Evolutionary conservation across 2,797 vertebrate genomes (phyloP).

Genomic region (Neomorphus geoffroyi): DNA sequence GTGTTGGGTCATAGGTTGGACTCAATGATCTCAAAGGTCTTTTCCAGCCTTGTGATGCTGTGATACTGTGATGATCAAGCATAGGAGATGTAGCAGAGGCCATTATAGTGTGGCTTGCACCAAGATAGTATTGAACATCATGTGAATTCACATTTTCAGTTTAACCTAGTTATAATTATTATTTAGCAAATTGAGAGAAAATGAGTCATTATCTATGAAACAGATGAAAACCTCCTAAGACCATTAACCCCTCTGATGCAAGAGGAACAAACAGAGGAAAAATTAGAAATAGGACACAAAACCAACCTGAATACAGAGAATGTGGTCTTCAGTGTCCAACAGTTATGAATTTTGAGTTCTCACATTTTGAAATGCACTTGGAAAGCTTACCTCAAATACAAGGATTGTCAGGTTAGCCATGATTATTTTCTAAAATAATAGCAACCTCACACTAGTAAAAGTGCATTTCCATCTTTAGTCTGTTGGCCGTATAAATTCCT

Average conservation of each 20-base stretch:
- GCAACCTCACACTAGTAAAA: neutral
- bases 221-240: neutral
- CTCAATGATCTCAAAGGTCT: too few relatives aligned
- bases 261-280: neutral
- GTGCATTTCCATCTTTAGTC: neutral
- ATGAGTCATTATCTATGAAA: neutral
- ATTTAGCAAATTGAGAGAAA: neutral
- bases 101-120: neutral
- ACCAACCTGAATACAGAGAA: neutral
- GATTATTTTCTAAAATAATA: neutral
- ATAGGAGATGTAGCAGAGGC: neutral
- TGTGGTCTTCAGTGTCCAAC: neutral
- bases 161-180: neutral
- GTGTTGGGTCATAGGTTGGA: too few relatives aligned
- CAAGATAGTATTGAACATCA: neutral
- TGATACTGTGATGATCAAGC: too few relatives aligned
- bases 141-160: neutral
- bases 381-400: neutral
- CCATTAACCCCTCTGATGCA: neutral
- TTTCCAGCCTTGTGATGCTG: too few relatives aligned
- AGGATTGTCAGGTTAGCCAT: neutral
- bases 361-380: neutral
- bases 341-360: neutral
- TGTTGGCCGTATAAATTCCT: neutral
- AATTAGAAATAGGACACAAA: neutral